phyloP scores from a whole-genome alignment of 1,140 invertebrate genomes.

The Drosophila baimaii region DNA sequence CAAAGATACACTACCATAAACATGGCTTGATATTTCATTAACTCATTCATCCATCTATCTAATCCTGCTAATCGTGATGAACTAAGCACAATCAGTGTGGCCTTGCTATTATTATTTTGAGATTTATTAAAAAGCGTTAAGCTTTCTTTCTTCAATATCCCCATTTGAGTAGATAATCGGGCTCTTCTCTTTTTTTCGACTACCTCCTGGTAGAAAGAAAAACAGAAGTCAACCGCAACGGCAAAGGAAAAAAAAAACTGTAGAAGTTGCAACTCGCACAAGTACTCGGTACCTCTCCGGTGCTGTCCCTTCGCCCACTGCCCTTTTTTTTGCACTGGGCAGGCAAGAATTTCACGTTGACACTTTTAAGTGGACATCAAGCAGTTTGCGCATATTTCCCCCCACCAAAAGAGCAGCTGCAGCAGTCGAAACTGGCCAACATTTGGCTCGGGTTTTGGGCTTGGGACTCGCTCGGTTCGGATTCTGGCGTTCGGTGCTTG shows the following conservation, averaged over 20 bases:
- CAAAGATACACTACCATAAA: not conserved
- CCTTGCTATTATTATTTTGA: not conserved
- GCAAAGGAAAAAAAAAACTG: constrained; percentile 15
- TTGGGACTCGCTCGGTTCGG: constrained; percentile 10
- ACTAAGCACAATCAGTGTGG: not conserved
- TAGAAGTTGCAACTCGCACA: constrained; percentile 32
- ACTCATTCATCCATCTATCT: not conserved
- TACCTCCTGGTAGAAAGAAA: constrained; percentile 8
- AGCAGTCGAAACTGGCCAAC: constrained; percentile 34
- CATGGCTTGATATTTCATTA: not conserved
- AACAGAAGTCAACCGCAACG: constrained; percentile 61
- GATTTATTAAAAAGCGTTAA: not conserved
- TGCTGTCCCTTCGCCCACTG: constrained; percentile 11
- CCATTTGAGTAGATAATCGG: constrained; percentile 10
- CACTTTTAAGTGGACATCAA: constrained; percentile 83
- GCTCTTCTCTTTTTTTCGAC: not conserved
- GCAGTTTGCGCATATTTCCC: constrained; percentile 79
- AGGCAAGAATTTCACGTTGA: constrained; percentile 81
- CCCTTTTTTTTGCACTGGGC: constrained; percentile 50
- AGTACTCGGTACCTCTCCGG: constrained; percentile 18
- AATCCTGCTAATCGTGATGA: not conserved
- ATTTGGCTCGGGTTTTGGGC: constrained; percentile 18
- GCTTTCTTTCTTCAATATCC: not conserved
- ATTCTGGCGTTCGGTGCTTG: constrained; percentile 32
- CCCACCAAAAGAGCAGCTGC: constrained; percentile 49